Base-by-base conservation (phyloP, 2,888 invertebrate genomes). In the Amblyjoppa fuscipennis region DNA sequence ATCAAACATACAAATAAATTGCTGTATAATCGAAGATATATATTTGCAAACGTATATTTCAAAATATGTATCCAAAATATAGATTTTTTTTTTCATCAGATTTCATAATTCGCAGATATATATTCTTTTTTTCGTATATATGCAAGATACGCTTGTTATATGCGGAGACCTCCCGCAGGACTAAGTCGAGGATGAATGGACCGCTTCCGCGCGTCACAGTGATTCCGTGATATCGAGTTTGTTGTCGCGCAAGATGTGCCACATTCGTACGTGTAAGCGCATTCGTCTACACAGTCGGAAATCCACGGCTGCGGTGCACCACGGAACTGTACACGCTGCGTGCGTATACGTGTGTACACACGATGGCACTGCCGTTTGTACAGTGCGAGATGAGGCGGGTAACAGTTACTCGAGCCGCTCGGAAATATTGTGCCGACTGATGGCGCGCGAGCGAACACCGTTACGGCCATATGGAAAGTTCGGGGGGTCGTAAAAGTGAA, bases 401-500 rank as follows among this genome's bases (percentile, higher is more conserved):
- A 92, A 92, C 91, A 91, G 91, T 92, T 49, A 92, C 91, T 89
- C 77, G 78, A 87, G 88, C 89, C 83, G 87, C 87, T 88, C 87
- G 80, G 86, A 90, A 85, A 91, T 90, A 89, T 89, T 89, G 87
- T 84, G 87, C 87, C 82, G 87, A 87, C 88, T 88, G 89, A 88
- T 88, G 88, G 83, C 85, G 73, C 82, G 79, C 80, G 89, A 11
- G 11, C 64, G 71, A 56, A 76, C 76, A 87, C 91, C 91, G 91
- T 91, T 91, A 91, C 89, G 85, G 88, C 88, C 91, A 90, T 91
- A 91, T 90, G 89, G 90, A 90, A 91, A 91, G 90, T 90, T 90
- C 87, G 90, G 89, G 84, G 87, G 85, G 87, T 89, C 85, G 88
- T 87, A 85, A 83, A 59, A 87, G 74, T 70, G 69, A 79, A 76